These are phyloP conservation scores for Ennomos fuscantarius DNA, from an alignment of 2,888 invertebrate species.

Conservation along the genomic window DNA sequence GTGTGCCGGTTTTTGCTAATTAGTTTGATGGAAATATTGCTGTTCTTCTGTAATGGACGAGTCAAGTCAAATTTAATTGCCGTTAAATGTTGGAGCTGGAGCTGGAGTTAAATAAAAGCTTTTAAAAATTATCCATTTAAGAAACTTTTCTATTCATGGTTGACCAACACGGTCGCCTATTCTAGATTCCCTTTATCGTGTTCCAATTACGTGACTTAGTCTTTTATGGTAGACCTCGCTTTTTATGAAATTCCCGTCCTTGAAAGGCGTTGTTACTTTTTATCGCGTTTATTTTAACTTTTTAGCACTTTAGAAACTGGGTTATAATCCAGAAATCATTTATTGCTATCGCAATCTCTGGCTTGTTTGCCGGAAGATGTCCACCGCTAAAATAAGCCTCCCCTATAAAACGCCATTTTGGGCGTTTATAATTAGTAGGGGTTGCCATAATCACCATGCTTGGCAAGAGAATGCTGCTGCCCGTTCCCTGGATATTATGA, in stretches of 20 bases:
- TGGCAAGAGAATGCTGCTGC: too few relatives aligned
- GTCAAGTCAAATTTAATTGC: conserved; percentile 26
- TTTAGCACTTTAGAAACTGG: conserved; percentile 6
- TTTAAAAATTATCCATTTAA: conserved; percentile 38
- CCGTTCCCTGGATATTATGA: too few relatives aligned
- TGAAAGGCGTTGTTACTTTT: conserved; percentile 15
- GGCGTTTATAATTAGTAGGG: too few relatives aligned
- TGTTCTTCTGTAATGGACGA: conserved; percentile 24
- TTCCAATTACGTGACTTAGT: conserved; percentile 29
- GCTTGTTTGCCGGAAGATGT: background rate
- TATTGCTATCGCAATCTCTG: too few relatives aligned
- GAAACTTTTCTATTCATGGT: conserved; percentile 29
- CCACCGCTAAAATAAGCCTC: too few relatives aligned
- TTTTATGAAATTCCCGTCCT: conserved; percentile 24
- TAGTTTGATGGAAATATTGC: conserved; percentile 36
- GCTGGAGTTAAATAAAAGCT: conserved; percentile 27
- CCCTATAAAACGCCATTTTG: too few relatives aligned
- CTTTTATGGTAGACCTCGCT: conserved; percentile 2
- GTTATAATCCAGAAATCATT: background rate
- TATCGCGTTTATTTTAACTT: conserved; percentile 9
- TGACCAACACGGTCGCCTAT: conserved; percentile 30
- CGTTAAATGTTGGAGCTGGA: conserved; percentile 29
- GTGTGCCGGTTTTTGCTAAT: conserved; percentile 33
- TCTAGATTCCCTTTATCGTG: conserved; percentile 27
- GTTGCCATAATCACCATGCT: too few relatives aligned